These are phyloP conservation scores for Pachycephus smyrnensis DNA, from an alignment of 2,888 invertebrate genomes.

Conservation along the genomic window DNA sequence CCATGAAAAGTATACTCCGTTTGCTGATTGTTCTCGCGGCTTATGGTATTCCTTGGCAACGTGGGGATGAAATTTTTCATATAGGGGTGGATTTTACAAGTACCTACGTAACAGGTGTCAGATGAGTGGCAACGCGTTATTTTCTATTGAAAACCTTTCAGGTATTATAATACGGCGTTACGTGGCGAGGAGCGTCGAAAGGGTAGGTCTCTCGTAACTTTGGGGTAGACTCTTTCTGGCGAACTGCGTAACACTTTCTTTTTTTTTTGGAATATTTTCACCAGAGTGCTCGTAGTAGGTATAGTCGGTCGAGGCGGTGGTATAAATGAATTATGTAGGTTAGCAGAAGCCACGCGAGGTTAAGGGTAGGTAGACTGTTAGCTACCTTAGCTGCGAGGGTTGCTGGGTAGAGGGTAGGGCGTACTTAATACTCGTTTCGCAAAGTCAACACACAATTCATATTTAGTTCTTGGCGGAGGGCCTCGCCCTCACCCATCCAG, in stretches of 20 bases:
- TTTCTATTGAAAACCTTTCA: background rate
- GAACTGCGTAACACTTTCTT: background rate
- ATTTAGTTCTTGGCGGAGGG: slow-evolving; percentile 30
- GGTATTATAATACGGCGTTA: background rate
- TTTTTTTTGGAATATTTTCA: background rate
- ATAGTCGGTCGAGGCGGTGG: slow-evolving; percentile 16
- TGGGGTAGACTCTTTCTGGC: background rate
- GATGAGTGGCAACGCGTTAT: slow-evolving; percentile 15
- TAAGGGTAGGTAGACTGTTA: slow-evolving; percentile 23
- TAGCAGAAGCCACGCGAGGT: slow-evolving; percentile 25
- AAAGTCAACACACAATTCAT: slow-evolving; percentile 42
- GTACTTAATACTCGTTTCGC: slow-evolving; percentile 42
- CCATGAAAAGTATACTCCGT: background rate
- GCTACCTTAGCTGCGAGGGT: slow-evolving; percentile 19
- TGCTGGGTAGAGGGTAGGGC: slow-evolving; percentile 7
- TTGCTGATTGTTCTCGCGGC: background rate
- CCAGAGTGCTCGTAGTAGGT: slow-evolving; percentile 21
- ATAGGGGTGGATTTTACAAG: background rate
- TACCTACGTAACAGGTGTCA: slow-evolving; percentile 16
- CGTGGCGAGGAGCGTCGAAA: background rate
- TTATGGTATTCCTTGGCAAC: background rate
- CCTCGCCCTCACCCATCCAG: background rate
- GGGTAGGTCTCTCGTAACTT: background rate
- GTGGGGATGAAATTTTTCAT: background rate
- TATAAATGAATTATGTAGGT: slow-evolving; percentile 35